phyloP scores from a whole-genome alignment of 1,140 invertebrate genomes.

The Dryas iulia region DNA sequence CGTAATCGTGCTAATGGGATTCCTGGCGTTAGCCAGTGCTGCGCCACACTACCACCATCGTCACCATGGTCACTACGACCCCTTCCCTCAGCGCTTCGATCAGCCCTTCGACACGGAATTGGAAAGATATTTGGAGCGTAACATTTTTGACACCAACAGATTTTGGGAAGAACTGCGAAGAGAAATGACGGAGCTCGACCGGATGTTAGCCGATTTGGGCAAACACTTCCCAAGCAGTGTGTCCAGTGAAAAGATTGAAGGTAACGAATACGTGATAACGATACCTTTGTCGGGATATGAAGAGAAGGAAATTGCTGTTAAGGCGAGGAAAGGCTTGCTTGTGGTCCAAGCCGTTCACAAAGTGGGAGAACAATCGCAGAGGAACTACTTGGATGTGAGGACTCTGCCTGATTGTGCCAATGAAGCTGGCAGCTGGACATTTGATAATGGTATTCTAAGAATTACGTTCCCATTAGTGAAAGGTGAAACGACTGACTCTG shows the following conservation, averaged over 20 bases:
- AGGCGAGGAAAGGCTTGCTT: constrained; percentile 31
- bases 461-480: constrained; percentile 10
- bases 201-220: constrained; percentile 20
- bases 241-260: constrained; percentile 39
- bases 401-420: constrained; percentile 9
- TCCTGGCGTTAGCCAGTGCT: constrained; percentile 25
- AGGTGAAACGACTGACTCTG: neutral
- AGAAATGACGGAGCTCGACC: constrained; percentile 30
- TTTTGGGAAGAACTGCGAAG: constrained; percentile 32
- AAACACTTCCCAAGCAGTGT: constrained; percentile 27
- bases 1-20: constrained; percentile 17
- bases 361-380: neutral
- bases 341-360: constrained; percentile 35
- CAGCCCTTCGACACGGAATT: constrained; percentile 2
- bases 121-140: constrained; percentile 11
- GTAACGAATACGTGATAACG: constrained; percentile 34
- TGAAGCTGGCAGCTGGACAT: constrained; percentile 17
- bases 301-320: constrained; percentile 39
- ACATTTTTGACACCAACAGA: constrained; percentile 33
- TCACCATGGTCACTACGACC: neutral
- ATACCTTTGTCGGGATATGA: constrained; percentile 30
- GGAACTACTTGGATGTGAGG: constrained; percentile 21
- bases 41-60: constrained; percentile 24
- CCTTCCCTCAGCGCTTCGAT: neutral
- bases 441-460: constrained; percentile 11